Evolutionary conservation across 2,888 invertebrate species (phyloP).

Genomic region (Cerastoderma edule): DNA sequence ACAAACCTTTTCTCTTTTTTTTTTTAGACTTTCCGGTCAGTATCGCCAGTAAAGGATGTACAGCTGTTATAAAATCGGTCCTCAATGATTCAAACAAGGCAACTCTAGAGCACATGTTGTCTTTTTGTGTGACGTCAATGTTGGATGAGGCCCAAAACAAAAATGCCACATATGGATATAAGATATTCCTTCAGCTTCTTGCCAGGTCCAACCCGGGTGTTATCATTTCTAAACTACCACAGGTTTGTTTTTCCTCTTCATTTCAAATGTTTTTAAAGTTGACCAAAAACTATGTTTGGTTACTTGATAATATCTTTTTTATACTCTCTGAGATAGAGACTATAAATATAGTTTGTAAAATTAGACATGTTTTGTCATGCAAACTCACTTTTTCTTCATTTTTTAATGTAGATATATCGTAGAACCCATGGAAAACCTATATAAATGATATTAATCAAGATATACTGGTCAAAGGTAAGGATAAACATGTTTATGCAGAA

Average conservation of each 20-base stretch:
- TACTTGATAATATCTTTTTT: background rate
- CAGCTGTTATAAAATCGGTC: slow-evolving; percentile 72
- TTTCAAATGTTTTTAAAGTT: background rate
- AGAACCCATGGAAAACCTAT: too few species aligned
- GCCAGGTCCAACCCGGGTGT: slow-evolving; percentile 78
- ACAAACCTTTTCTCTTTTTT: background rate
- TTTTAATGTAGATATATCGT: too few species aligned
- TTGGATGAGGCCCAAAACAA: slow-evolving; percentile 79
- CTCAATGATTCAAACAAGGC: slow-evolving; percentile 74
- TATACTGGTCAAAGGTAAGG: too few species aligned
- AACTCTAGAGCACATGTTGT: slow-evolving; percentile 80
- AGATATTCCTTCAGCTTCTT: slow-evolving; percentile 82
- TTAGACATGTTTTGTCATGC: too few species aligned
- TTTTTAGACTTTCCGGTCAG: slow-evolving; percentile 79
- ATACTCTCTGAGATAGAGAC: background rate
- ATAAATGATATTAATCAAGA: too few species aligned
- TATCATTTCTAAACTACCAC: slow-evolving; percentile 74
- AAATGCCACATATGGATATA: slow-evolving; percentile 80
- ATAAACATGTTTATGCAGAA: too few species aligned
- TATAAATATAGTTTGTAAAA: too few species aligned
- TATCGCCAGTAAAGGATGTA: slow-evolving; percentile 70
- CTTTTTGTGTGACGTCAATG: slow-evolving; percentile 81
- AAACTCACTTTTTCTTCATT: too few species aligned
- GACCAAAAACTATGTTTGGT: background rate
- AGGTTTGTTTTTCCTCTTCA: slow-evolving; percentile 64